Evolutionary conservation across 2,888 invertebrate genomes (phyloP).

Genomic region (Xiphydria camelus): DNA sequence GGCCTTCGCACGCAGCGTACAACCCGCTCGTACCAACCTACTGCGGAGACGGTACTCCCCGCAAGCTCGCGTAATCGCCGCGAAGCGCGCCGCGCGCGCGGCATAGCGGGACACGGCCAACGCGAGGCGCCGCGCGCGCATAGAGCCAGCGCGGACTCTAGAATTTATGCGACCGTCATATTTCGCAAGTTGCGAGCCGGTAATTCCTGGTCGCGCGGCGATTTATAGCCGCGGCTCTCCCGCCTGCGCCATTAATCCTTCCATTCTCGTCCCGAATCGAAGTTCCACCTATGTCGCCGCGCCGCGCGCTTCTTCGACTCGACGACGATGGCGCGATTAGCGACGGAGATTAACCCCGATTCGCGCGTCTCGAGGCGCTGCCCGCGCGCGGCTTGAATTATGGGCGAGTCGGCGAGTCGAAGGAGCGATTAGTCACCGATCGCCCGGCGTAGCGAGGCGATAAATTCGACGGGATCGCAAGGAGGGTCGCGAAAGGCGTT

Average conservation of each 20-base stretch:
- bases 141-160: constrained; percentile 57
- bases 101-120: constrained; percentile 44
- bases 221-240: constrained; percentile 63
- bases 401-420: neutral
- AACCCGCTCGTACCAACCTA: too few relatives aligned
- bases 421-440: neutral
- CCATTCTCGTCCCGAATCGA: constrained; percentile 53
- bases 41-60: too few relatives aligned
- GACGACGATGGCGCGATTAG: constrained; percentile 23
- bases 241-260: constrained; percentile 60
- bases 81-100: too few relatives aligned
- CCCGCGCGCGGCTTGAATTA: constrained; percentile 11
- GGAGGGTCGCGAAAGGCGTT: constrained; percentile 25
- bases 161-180: constrained; percentile 66
- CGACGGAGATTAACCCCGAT: constrained; percentile 19
- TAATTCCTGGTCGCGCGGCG: constrained; percentile 63
- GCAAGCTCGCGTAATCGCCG: too few relatives aligned
- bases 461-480: constrained; percentile 35
- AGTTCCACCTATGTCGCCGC: constrained; percentile 44
- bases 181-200: constrained; percentile 65
- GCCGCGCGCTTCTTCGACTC: constrained; percentile 7
- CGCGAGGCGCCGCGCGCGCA: constrained; percentile 51
- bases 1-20: constrained; percentile 43
- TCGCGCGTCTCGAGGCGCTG: constrained; percentile 12
- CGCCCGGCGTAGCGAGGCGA: constrained; percentile 16